These are phyloP conservation scores for Ptychobarbus kaznakovi DNA, from an alignment of 2,797 vertebrate genomes.

Conservation along the genomic window DNA sequence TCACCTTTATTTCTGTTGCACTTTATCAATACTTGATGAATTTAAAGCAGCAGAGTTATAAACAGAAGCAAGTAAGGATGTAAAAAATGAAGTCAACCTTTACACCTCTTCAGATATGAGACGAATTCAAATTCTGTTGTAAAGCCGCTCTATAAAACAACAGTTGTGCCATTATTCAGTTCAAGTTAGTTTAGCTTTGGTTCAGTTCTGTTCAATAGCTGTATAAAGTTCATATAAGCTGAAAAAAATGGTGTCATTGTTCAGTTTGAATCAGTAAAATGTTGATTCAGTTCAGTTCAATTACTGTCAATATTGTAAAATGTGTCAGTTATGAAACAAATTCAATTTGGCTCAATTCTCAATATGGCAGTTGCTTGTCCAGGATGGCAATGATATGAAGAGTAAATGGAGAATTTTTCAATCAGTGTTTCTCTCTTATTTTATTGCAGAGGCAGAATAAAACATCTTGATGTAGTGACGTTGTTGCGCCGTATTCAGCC, in stretches of 20 bases:
- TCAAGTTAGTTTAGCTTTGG: no score
- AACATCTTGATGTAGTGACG: slow-evolving; percentile 97
- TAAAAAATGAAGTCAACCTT: no score
- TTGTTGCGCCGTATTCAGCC: slow-evolving; percentile 96
- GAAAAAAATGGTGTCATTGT: background rate
- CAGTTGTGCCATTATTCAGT: background rate
- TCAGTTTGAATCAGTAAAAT: background rate
- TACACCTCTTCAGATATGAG: no score
- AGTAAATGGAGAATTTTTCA: background rate
- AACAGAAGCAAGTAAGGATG: no score
- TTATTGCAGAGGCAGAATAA: slow-evolving; percentile 90
- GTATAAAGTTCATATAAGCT: background rate
- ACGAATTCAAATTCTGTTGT: background rate
- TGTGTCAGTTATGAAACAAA: background rate
- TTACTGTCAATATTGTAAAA: background rate
- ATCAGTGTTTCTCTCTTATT: slow-evolving; percentile 27
- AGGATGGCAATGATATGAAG: background rate
- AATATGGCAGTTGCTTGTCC: background rate
- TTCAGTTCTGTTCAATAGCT: background rate
- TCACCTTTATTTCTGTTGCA: background rate
- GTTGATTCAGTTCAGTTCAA: background rate
- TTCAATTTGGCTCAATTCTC: background rate
- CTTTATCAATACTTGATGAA: background rate
- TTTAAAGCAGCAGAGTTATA: background rate
- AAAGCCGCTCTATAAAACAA: background rate